These are phyloP conservation scores for Lasioglossum malachurum DNA, from an alignment of 2,888 invertebrate species.

Conservation along the genomic window DNA sequence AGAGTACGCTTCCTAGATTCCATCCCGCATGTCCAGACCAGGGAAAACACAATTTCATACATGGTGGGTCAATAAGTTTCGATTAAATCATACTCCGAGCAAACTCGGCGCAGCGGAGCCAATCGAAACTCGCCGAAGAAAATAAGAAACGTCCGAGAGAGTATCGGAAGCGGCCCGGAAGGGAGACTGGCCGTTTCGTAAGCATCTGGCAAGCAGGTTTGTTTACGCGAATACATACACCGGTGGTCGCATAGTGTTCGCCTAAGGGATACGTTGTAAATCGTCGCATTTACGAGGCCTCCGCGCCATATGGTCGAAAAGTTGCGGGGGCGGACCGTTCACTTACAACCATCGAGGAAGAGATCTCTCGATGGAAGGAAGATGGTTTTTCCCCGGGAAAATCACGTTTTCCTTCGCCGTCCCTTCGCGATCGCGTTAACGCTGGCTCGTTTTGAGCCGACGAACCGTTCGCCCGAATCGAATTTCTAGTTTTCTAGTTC, in stretches of 20 bases:
- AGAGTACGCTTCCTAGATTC: background rate
- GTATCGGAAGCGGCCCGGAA: conserved; percentile 19
- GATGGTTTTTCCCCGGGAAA: background rate
- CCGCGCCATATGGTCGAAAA: conserved; percentile 54
- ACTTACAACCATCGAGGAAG: background rate
- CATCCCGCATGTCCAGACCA: background rate
- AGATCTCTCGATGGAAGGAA: background rate
- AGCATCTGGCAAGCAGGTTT: conserved; percentile 54
- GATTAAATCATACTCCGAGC: background rate
- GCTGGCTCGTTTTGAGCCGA: background rate
- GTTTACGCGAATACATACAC: conserved; percentile 44
- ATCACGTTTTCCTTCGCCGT: background rate
- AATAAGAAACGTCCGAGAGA: background rate
- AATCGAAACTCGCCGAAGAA: background rate
- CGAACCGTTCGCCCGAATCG: background rate
- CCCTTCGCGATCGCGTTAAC: background rate
- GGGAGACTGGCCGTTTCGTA: conserved; percentile 20
- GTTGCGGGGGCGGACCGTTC: background rate
- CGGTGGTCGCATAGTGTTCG: conserved; percentile 56
- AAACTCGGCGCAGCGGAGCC: background rate
- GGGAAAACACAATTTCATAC: background rate
- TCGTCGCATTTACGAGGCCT: conserved; percentile 63
- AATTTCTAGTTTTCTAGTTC: conserved; percentile 13
- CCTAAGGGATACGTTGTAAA: conserved; percentile 63
- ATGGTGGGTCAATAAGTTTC: background rate